Base-by-base conservation (phyloP, 2,113 vertebrate species). In the Salvelinus namaycush region DNA sequence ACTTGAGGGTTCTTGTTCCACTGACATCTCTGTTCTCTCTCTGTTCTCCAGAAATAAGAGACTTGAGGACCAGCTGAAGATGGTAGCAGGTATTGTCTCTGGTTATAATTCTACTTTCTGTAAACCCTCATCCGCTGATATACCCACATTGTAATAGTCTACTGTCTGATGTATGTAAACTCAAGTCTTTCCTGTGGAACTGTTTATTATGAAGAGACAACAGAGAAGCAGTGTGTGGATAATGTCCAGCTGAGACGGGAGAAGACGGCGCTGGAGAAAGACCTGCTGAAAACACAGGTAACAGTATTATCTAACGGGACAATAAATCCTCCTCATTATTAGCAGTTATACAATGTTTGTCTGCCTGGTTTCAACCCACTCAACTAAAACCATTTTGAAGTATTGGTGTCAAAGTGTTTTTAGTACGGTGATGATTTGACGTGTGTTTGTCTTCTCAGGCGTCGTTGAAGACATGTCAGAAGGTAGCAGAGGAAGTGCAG, bases 211-310 rank as follows among this genome's bases (percentile, higher is more conserved):
- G 66, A 83, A 98, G 97, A 97, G 66, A 87, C 92, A 73, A 89
- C 92, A 48, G 86, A 91, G 84, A 93, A 91, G 70, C 94, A 94
- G 75, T 89, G 74, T 0, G 90, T 94, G 70, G 95, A 97, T 81
- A 95, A 94, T 81, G 92, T 87, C 62, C 93, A 92, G 71, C 85
- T 99, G 76, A 95, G 90, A 84, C 93, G 83, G 68, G 96, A 96
- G 83, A 98, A 95, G 83, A 93, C 93, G 27, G 80, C 80, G 16
- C 86, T 98, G 34, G 95, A 97, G 84, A 95, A 94, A 11, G 87
- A 96, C 72, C 84, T 97, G 29, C 94, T 95, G 79, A 90, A 93
- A 84, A 92, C 94, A 31, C 95, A 95, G 93, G 97, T 98, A 90
- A 91, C 70, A 18, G 31, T 7, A 1, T n/a, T 24, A 3, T 49